Percentiles rank a stretch among this genome's conserved stretches.
Evolutionary conservation across 2,113 vertebrate genomes (phyloP).

Genomic region (Bostrychus sinensis): DNA sequence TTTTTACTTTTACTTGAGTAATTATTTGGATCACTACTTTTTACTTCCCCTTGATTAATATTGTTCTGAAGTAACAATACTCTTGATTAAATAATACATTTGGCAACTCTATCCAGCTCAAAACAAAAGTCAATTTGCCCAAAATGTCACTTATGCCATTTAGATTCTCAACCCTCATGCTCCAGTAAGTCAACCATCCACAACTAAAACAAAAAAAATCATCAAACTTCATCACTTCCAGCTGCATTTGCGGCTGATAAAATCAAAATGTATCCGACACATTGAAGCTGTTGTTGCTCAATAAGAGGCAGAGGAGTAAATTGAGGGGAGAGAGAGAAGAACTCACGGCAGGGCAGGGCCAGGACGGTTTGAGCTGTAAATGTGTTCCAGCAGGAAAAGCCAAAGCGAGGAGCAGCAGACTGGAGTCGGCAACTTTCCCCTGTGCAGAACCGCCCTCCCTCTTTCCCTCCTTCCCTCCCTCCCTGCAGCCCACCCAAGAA

Average conservation of each 20-base stretch:
- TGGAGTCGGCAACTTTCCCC: slow-evolving; percentile 78
- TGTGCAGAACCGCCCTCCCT: slow-evolving; percentile 69
- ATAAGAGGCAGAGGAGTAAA: slow-evolving; percentile 32
- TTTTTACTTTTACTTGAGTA: too few species aligned
- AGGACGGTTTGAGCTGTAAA: slow-evolving; percentile 72
- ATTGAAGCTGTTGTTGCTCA: slow-evolving; percentile 25
- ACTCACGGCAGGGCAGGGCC: slow-evolving; percentile 52
- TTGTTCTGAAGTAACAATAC: too few species aligned
- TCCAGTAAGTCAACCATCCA: slow-evolving; percentile 7
- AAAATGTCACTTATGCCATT: too few species aligned
- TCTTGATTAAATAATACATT: too few species aligned
- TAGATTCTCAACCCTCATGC: too few species aligned
- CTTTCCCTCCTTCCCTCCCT: slow-evolving; percentile 71
- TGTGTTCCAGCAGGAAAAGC: slow-evolving; percentile 80
- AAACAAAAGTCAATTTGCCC: too few species aligned
- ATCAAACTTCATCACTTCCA: neutral
- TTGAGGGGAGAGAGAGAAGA: slow-evolving; percentile 41
- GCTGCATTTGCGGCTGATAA: neutral
- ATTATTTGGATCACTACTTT: too few species aligned
- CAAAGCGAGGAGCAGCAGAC: slow-evolving; percentile 72
- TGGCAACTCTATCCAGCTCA: too few species aligned
- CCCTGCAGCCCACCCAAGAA: slow-evolving; percentile 86
- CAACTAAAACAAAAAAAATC: neutral
- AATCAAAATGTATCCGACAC: slow-evolving; percentile 18
- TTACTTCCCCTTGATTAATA: too few species aligned